phyloP scores from a whole-genome alignment of 2,113 vertebrate genomes.

The Cyanoramphus novaezelandiae region DNA sequence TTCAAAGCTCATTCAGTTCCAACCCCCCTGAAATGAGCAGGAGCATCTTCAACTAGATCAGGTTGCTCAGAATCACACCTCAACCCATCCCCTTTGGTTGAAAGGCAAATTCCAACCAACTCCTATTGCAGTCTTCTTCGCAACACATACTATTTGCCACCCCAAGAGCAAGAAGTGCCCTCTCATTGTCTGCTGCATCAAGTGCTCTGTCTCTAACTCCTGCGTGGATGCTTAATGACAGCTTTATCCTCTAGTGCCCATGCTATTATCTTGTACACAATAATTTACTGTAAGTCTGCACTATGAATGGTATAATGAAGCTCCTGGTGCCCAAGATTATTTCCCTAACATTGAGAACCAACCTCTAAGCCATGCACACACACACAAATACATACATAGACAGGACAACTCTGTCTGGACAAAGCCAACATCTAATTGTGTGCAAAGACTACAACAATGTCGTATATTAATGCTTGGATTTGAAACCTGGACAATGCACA shows the following conservation, averaged over 20 bases:
- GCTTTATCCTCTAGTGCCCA: background rate
- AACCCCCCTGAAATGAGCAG: background rate
- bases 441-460: background rate
- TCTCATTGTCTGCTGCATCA: background rate
- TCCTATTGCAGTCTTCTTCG: background rate
- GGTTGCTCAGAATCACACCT: background rate
- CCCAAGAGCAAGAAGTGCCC: background rate
- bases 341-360: background rate
- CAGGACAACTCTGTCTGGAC: background rate
- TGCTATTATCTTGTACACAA: background rate
- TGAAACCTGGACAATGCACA: background rate
- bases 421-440: background rate
- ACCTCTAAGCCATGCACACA: background rate
- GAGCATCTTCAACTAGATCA: background rate
- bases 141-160: background rate
- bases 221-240: background rate
- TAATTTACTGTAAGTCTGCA: background rate
- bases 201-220: background rate
- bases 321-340: background rate
- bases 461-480: background rate
- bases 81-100: background rate
- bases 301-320: constrained; percentile 9
- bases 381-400: background rate
- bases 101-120: background rate
- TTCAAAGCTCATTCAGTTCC: background rate